Evolutionary conservation across 2,113 vertebrate species (phyloP).

Genomic region (Toxotes jaculatrix): DNA sequence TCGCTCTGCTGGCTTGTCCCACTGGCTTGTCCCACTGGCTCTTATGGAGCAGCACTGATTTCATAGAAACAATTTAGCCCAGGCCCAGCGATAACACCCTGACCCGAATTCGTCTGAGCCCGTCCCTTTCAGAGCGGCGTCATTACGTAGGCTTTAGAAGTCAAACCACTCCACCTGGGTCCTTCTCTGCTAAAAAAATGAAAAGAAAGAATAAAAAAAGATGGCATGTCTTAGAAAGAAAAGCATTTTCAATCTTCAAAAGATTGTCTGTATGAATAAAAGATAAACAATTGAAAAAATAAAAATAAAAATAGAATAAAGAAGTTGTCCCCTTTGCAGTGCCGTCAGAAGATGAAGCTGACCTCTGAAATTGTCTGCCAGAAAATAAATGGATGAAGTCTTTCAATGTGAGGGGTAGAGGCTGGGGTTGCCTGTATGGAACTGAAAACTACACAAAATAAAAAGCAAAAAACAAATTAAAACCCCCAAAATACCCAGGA

Average conservation of each 20-base stretch:
- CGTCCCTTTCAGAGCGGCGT: conserved; percentile 36
- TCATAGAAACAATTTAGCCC: conserved; percentile 53
- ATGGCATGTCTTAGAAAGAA: conserved; percentile 8
- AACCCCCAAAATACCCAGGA: not conserved
- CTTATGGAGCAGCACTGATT: conserved; percentile 47
- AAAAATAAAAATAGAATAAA: conserved; percentile 21
- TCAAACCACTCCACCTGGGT: conserved; percentile 31
- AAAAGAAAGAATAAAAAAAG: conserved; percentile 6
- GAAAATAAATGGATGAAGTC: conserved; percentile 16
- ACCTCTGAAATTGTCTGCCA: conserved; percentile 52
- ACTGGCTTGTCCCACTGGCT: conserved; percentile 18
- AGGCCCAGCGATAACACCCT: conserved; percentile 36
- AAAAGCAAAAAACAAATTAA: not conserved
- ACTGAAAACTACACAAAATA: conserved; percentile 21
- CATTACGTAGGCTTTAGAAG: conserved; percentile 51
- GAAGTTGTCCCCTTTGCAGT: conserved; percentile 5
- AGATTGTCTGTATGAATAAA: conserved; percentile 58
- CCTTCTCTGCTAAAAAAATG: conserved; percentile 6
- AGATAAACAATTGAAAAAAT: conserved; percentile 46
- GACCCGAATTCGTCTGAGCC: conserved; percentile 52
- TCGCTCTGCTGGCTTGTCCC: conserved; percentile 14
- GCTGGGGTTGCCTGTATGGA: conserved; percentile 1
- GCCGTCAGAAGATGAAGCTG: conserved; percentile 44
- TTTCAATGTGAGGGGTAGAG: conserved; percentile 9
- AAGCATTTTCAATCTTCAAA: conserved; percentile 45